These are phyloP conservation scores for Venustaconcha ellipsiformis DNA, from an alignment of 1,140 invertebrate species.

Conservation along the genomic window DNA sequence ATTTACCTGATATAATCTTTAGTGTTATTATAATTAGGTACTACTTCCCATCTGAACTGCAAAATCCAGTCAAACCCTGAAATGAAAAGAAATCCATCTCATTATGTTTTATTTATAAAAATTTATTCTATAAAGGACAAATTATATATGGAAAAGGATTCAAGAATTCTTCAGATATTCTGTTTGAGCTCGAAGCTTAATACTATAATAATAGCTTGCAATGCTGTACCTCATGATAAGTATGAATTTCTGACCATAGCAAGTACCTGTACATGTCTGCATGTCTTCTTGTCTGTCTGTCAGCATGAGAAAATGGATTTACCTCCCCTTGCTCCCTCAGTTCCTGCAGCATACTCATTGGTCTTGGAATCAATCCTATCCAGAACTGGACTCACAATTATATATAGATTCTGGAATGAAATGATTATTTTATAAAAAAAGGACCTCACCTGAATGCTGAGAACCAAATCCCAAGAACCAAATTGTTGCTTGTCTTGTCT, in stretches of 20 bases:
- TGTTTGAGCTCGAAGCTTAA: too few relatives aligned
- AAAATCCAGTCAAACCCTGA: conserved; percentile 26
- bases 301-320: not conserved
- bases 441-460: too few relatives aligned
- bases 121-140: not conserved
- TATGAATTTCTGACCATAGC: too few relatives aligned
- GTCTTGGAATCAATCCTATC: conserved; percentile 70
- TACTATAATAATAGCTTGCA: too few relatives aligned
- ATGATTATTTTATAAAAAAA: too few relatives aligned
- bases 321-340: conserved; percentile 10
- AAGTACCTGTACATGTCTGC: not conserved
- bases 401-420: conserved; percentile 29
- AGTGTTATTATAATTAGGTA: not conserved
- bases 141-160: too few relatives aligned
- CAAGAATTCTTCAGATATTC: too few relatives aligned
- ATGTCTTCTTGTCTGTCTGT: not conserved
- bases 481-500: too few relatives aligned
- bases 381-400: conserved; percentile 73
- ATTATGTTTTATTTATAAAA: not conserved
- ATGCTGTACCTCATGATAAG: too few relatives aligned
- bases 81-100: not conserved
- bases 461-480: too few relatives aligned
- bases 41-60: conserved; percentile 11
- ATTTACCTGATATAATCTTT: too few relatives aligned
- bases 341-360: conserved; percentile 3